Conservation (phyloP, 2,888 invertebrate genomes). For the Polyploca ridens region DNA sequence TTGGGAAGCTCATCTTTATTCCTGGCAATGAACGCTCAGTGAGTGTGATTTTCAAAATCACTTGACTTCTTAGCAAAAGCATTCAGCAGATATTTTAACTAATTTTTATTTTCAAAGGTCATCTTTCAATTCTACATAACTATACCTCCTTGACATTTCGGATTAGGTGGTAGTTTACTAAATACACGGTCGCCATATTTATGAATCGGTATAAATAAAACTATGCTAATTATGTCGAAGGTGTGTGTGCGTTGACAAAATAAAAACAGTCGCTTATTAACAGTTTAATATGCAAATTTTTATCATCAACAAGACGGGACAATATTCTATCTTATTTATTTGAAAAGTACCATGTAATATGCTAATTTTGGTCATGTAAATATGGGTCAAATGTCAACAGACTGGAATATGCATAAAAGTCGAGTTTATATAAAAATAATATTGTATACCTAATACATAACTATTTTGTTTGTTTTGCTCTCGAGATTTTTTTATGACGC, state of each 20-base stretch:
- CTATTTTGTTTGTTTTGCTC: not conserved
- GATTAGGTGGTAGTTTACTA: conserved; percentile 21
- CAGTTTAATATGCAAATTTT: no score
- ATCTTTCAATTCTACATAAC: conserved; percentile 25
- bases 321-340: not conserved
- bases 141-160: conserved; percentile 40
- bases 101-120: conserved; percentile 16
- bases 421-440: no score
- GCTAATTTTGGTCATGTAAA: not conserved
- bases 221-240: not conserved
- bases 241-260: not conserved
- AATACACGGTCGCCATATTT: conserved; percentile 1
- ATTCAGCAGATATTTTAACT: no score
- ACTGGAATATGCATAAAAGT: not conserved
- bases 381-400: conserved; percentile 3
- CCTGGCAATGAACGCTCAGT: no score
- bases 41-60: no score
- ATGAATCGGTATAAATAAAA: not conserved
- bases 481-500: not conserved
- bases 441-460: no score
- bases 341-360: not conserved
- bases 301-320: no score
- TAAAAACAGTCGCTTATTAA: not conserved
- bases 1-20: no score
- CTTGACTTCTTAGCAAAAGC: no score